phyloP scores from a whole-genome alignment of 2,888 invertebrate species.

The Dicyrtomina minuta region DNA sequence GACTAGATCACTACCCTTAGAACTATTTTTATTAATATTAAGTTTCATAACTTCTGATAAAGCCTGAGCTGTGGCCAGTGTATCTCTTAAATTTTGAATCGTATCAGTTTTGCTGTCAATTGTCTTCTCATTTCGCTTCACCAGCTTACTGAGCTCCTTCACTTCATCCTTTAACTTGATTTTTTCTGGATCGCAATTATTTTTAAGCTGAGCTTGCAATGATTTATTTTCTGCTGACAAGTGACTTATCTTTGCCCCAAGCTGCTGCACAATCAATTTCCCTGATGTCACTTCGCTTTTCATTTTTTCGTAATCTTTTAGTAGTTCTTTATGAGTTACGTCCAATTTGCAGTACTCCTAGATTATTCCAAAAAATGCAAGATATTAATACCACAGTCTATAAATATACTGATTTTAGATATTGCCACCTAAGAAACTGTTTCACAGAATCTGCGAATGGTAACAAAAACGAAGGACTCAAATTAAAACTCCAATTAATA shows the following conservation, averaged over 20 bases:
- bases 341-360: neutral
- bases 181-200: neutral
- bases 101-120: slow-evolving; percentile 15
- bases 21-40: too few species aligned
- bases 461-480: too few species aligned
- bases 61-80: too few species aligned
- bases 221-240: neutral
- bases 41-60: too few species aligned
- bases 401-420: too few species aligned
- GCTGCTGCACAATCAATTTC: slow-evolving; percentile 8
- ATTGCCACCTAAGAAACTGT: too few species aligned
- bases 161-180: slow-evolving; percentile 10
- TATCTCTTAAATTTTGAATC: neutral
- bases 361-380: too few species aligned
- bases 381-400: too few species aligned
- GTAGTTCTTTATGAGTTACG: neutral
- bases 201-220: slow-evolving; percentile 1
- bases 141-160: neutral
- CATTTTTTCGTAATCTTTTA: neutral
- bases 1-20: neutral
- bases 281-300: neutral
- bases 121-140: slow-evolving; percentile 10
- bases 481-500: too few species aligned
- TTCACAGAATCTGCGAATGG: too few species aligned
- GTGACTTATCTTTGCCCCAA: neutral